Conservation (phyloP, 2,888 invertebrate species). For the Platynereis dumerilii region DNA sequence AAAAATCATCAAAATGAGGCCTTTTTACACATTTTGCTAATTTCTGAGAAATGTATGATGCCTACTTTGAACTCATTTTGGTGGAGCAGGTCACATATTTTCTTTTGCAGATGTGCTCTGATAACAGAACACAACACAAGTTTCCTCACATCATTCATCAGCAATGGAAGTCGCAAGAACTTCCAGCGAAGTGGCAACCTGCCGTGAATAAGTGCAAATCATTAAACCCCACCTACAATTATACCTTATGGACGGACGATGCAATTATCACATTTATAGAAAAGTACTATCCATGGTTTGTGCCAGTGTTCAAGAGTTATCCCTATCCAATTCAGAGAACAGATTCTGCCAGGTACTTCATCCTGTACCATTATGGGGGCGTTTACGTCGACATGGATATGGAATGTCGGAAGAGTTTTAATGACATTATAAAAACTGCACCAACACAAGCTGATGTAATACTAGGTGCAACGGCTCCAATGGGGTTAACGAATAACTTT, state of each 20-base stretch:
- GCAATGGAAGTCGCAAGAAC: conserved; percentile 12
- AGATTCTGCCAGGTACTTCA: conserved; percentile 33
- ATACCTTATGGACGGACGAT: conserved; percentile 33
- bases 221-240: conserved; percentile 23
- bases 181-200: neutral
- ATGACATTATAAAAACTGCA: neutral
- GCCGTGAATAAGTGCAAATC: conserved; percentile 1
- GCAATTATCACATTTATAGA: conserved; percentile 25
- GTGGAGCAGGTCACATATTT: too few relatives aligned
- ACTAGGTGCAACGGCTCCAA: conserved; percentile 26
- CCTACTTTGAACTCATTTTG: too few relatives aligned
- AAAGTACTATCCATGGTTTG: conserved; percentile 34
- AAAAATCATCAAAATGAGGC: too few relatives aligned
- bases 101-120: too few relatives aligned
- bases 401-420: conserved; percentile 9
- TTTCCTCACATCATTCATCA: conserved; percentile 15
- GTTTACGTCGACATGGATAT: conserved; percentile 36
- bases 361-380: conserved; percentile 35
- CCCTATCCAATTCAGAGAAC: conserved; percentile 31
- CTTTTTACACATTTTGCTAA: too few relatives aligned
- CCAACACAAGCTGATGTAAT: conserved; percentile 14
- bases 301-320: conserved; percentile 29
- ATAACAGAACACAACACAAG: neutral
- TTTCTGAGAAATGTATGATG: too few relatives aligned
- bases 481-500: conserved; percentile 31